Evolutionary conservation across 2,888 invertebrate species (phyloP), one percentile per base, ranked within the genome.

Genomic region (Tanypteryx hageni): DNA sequence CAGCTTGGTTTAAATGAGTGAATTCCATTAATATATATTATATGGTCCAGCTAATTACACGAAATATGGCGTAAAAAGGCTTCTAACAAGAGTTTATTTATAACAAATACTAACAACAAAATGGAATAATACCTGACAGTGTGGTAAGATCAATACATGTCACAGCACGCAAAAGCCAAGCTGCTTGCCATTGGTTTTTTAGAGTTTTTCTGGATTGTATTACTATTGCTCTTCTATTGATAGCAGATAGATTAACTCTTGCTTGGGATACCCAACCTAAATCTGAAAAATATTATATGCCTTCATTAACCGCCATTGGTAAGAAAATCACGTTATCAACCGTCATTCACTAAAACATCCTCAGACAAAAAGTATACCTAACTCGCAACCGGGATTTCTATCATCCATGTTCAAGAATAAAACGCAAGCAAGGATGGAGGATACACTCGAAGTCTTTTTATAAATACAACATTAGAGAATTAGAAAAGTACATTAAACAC

Each of bases 141-240:
- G 99, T 99, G 0, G 99, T 99, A 93, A 99, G 96, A 95, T 99
- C 99, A 93, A 99, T 98, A 92, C 98, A 96, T 61, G 97, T 97
- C 11, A 99, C 96, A 0, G 98, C 98, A 94, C 97, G 97, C 56
- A 98, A 94, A 18, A 99, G 96, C 98, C 98, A 98, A 16, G 96
- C 96, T 81, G 96, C 96, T 95, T 97, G 96, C 94, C 97, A 96
- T 59, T 95, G 94, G 92, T 95, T 95, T 93, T 95, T 95, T 27
- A 95, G 95, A 59, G 95, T 95, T 92, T 95, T 94, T 22, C 97
- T 94, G 1, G 95, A 94, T 57, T 95, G 95, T 31, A 97, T 94
- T 84, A 95, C 95, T 82, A 95, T 95, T 1, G 96, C 96, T 85
- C 96, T 95, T 92, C 95, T 94, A 93, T 96, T 96, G 4, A 97